Conservation (phyloP, 23 tunicate species). For the Styela clava region DNA sequence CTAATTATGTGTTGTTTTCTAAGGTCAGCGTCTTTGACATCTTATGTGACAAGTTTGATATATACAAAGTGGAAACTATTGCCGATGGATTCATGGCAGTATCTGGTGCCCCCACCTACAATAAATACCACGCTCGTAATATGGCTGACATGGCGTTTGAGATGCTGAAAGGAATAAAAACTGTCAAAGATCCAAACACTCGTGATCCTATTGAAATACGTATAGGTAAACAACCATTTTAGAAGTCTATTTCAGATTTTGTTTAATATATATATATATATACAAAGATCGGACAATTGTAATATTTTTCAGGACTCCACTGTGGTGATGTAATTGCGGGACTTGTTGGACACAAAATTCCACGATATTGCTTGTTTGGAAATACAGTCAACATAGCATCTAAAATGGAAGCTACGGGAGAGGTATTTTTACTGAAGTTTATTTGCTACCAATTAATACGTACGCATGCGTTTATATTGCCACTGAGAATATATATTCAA, state of each 20-base stretch:
- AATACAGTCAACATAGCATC: constrained; percentile 52
- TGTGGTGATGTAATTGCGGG: constrained; percentile 48
- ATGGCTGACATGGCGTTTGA: constrained; percentile 56
- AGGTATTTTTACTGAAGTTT: constrained; percentile 12
- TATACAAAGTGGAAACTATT: constrained; percentile 57
- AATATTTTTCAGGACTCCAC: constrained; percentile 30
- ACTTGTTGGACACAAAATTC: constrained; percentile 46
- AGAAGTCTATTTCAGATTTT: neutral
- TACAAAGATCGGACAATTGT: too few relatives aligned
- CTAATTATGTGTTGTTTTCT: too few relatives aligned
- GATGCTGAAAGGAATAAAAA: constrained; percentile 33
- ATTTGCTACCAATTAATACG: too few relatives aligned
- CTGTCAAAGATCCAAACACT: constrained; percentile 29
- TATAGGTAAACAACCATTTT: constrained; percentile 12
- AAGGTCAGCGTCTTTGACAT: constrained; percentile 36
- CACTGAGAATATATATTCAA: too few relatives aligned
- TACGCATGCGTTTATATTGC: too few relatives aligned
- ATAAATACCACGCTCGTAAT: constrained; percentile 23
- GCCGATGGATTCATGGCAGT: constrained; percentile 55
- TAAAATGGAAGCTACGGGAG: constrained; percentile 41
- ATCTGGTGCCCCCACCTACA: constrained; percentile 44
- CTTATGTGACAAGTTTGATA: constrained; percentile 27
- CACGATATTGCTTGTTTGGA: constrained; percentile 48
- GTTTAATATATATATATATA: neutral
- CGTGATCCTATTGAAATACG: constrained; percentile 30